Percentiles rank a stretch among this genome's conserved stretches.
These are phyloP conservation scores for Rhyzopertha dominica DNA, from an alignment of 1,140 invertebrate genomes.

Conservation along the genomic window DNA sequence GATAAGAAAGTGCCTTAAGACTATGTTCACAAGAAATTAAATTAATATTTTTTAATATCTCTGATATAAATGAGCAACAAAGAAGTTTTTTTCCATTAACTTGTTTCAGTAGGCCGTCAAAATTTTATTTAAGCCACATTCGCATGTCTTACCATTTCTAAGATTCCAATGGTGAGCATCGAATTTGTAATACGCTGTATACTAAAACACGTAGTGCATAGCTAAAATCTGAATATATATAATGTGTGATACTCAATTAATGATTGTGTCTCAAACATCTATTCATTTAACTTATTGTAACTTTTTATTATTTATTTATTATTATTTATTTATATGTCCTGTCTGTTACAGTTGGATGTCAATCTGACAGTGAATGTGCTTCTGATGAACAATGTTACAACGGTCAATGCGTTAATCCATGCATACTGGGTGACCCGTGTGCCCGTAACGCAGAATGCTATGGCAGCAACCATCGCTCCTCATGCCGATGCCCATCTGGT, in stretches of 20 bases:
- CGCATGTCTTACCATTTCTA: no score
- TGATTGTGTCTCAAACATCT: no score
- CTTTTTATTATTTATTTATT: constrained; percentile 2
- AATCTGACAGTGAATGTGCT: constrained; percentile 72
- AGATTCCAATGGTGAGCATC: no score
- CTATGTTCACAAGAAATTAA: no score
- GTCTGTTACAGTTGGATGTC: constrained; percentile 64
- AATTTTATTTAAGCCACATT: no score
- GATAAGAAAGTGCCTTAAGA: no score
- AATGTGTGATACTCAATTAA: no score
- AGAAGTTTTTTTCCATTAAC: constrained; percentile 6
- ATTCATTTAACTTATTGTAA: neutral
- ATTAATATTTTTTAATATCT: no score
- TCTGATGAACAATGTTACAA: constrained; percentile 76
- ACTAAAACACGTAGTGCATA: no score
- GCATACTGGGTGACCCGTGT: constrained; percentile 71
- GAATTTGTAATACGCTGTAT: no score
- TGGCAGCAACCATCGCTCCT: constrained; percentile 67
- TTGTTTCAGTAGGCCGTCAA: constrained; percentile 28
- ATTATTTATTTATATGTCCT: constrained; percentile 22
- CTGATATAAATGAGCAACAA: no score
- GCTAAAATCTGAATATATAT: no score
- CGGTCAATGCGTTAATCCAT: constrained; percentile 73
- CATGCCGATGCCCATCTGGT: constrained; percentile 69
- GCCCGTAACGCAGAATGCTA: constrained; percentile 77